phyloP scores from a whole-genome alignment of 2,888 invertebrate species.

The Metallyticus violacea region DNA sequence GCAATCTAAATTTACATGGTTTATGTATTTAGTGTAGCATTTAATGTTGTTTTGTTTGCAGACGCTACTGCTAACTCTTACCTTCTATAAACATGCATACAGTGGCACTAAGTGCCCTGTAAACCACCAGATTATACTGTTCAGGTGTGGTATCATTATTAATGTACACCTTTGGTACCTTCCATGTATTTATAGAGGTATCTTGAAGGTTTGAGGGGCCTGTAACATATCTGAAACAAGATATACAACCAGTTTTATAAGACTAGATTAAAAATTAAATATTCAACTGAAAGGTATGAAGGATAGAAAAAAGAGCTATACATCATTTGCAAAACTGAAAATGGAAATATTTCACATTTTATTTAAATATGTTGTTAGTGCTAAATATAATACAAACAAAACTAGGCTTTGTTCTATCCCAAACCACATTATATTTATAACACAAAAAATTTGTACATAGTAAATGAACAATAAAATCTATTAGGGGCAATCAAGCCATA shows the following conservation, averaged over 20 bases:
- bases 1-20: too few relatives aligned
- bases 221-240: constrained; percentile 58
- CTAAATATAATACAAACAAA: too few relatives aligned
- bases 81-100: constrained; percentile 82
- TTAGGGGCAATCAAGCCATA: too few relatives aligned
- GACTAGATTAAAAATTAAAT: neutral
- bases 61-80: constrained; percentile 44
- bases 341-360: too few relatives aligned
- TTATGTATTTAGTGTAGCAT: too few relatives aligned
- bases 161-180: constrained; percentile 68
- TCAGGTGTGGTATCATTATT: constrained; percentile 58
- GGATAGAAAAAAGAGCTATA: neutral
- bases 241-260: too few relatives aligned
- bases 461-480: too few relatives aligned
- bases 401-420: too few relatives aligned
- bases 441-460: too few relatives aligned
- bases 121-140: constrained; percentile 75
- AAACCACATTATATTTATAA: too few relatives aligned
- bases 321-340: neutral
- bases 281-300: neutral
- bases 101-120: constrained; percentile 81
- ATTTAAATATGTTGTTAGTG: too few relatives aligned
- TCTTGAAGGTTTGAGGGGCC: constrained; percentile 61
- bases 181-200: constrained; percentile 54
- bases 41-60: too few relatives aligned